These are phyloP conservation scores for Chouioia cunea DNA, from an alignment of 2,888 invertebrate species.

Conservation along the genomic window DNA sequence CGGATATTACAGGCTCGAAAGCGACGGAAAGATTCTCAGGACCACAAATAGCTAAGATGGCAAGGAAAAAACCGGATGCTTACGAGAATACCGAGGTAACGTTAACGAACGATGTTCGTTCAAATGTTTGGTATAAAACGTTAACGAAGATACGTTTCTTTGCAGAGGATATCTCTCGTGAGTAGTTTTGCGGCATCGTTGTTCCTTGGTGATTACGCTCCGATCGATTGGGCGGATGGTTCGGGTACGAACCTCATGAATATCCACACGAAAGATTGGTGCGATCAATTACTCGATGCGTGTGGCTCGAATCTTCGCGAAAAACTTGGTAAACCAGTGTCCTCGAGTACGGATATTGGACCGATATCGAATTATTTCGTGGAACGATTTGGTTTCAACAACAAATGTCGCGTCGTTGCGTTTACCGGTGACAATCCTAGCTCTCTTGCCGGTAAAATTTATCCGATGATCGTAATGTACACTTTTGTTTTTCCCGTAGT, in stretches of 20 bases:
- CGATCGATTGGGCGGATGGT: constrained; percentile 92
- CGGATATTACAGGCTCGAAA: constrained; percentile 85
- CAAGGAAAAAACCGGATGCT: constrained; percentile 76
- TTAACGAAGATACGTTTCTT: too few species aligned
- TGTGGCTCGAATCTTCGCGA: constrained; percentile 81
- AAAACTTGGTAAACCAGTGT: constrained; percentile 83
- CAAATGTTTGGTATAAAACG: too few species aligned
- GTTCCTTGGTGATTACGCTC: constrained; percentile 88
- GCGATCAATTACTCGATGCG: constrained; percentile 79
- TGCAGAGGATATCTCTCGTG: constrained; percentile 88
- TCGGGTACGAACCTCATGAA: constrained; percentile 97
- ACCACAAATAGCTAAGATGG: constrained; percentile 92
- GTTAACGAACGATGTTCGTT: too few species aligned
- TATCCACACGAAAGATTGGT: constrained; percentile 84
- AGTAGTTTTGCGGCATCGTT: constrained; percentile 93
- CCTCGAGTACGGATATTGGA: constrained; percentile 80
- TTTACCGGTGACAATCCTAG: constrained; percentile 98
- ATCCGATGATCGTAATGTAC: neutral
- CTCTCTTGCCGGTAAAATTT: constrained; percentile 78
- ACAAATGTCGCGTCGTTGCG: constrained; percentile 84
- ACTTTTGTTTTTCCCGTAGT: neutral
- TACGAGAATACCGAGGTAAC: constrained; percentile 82
- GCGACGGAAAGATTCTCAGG: constrained; percentile 95
- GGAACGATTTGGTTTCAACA: constrained; percentile 86
- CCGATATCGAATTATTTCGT: constrained; percentile 84